Evolutionary conservation across 2,797 vertebrate species (phyloP), one percentile per base, ranked within the genome.

Genomic region (Cetoscarus ocellatus): DNA sequence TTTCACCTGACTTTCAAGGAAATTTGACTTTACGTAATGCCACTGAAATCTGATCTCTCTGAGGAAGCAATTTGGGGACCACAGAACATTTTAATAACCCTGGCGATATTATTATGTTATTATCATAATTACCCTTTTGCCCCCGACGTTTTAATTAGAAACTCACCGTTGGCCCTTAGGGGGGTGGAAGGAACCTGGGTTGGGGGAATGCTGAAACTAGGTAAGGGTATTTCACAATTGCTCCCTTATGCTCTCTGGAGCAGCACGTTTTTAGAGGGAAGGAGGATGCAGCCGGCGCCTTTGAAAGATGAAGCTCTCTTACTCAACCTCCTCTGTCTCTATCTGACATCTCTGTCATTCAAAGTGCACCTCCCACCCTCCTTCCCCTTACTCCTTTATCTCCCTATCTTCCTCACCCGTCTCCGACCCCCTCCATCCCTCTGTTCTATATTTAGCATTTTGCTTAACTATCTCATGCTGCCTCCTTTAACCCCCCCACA

Each of bases 101-200:
- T 58, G 69, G 75, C 45, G 74, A 94, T 93, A 94, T 95, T 95
- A 95, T 95, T 93, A 94, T 93, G 91, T 93, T 93, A 95, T 95
- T 95, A 95, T 93, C 90, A 94, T 94, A 95, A 94, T 95, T 95
- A 95, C 90, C 94, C 93, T 92, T 94, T 92, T 91, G 92, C 92
- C 91, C 93, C 90, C 73, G 40, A 87, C 85, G 86, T 93, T 95
- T 94, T 95, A 95, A 95, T 95, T 94, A 94, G 88, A 94, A 93
- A 92, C 91, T 92, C 90, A 88, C 83, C 87, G 84, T 77, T 89
- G 85, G 88, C 75, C 91, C 88, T 88, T 36, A 18, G 67, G 81
- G 86, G 83, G 88, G 80, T 72, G 47, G 79, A 80, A 61, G 50
- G 79, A 86, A 83, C 81, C 79, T 78, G 72, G 79, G 77, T 6